Evolutionary conservation across 2,888 invertebrate species (phyloP).

Genomic region (Brachyptera risi): DNA sequence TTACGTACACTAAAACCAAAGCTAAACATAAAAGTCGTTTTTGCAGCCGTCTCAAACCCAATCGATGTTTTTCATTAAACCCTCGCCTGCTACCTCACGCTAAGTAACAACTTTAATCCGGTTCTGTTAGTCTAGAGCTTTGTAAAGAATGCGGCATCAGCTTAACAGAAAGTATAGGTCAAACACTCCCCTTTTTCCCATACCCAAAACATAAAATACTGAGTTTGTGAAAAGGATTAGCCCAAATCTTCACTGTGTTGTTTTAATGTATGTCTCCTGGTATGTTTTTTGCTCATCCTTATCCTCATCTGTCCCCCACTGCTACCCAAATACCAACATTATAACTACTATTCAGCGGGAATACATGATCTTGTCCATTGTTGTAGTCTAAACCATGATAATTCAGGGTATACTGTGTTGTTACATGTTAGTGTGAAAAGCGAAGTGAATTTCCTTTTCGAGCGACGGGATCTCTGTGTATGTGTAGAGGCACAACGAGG

Average conservation of each 20-base stretch:
- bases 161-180: no score
- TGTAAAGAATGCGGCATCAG: no score
- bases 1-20: no score
- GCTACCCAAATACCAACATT: neutral
- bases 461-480: neutral
- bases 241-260: constrained; percentile 4
- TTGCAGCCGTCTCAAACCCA: no score
- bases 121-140: no score
- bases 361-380: neutral
- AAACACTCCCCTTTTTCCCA: no score
- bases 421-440: neutral
- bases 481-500: neutral
- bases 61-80: no score
- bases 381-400: neutral
- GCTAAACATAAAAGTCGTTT: no score
- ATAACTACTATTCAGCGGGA: neutral
- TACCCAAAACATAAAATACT: no score
- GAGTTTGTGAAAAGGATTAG: neutral
- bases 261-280: neutral
- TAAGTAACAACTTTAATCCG: no score
- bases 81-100: no score
- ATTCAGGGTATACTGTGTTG: neutral
- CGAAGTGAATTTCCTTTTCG: neutral
- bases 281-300: neutral
- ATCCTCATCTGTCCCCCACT: no score